These are phyloP conservation scores for Drosophila pseudotakahashii DNA, from an alignment of 2,888 invertebrate species.

Conservation along the genomic window DNA sequence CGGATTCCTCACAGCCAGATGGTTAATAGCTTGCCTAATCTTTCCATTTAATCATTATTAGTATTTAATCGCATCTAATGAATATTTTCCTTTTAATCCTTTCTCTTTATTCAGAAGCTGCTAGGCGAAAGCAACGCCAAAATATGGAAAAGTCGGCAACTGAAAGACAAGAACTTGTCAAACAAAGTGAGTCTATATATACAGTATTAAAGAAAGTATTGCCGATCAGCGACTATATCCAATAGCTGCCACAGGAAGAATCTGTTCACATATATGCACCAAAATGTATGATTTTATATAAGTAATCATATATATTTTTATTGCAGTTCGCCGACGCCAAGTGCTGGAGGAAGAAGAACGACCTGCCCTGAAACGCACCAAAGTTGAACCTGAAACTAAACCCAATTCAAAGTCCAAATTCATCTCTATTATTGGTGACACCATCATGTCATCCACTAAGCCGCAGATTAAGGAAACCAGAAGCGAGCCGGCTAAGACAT, in stretches of 20 bases:
- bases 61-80: background rate
- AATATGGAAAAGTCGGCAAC: background rate
- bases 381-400: background rate
- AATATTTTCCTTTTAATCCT: slow-evolving; percentile 4
- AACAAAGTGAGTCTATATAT: slow-evolving; percentile 10
- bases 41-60: background rate
- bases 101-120: slow-evolving; percentile 15
- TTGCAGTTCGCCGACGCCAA: slow-evolving; percentile 37
- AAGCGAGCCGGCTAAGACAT: slow-evolving; percentile 1
- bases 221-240: no score
- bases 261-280: no score
- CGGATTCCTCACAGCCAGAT: slow-evolving; percentile 53
- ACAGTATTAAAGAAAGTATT: no score
- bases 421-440: slow-evolving; percentile 30
- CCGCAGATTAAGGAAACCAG: background rate
- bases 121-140: slow-evolving; percentile 7
- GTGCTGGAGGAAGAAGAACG: slow-evolving; percentile 12
- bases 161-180: background rate
- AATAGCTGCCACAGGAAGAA: no score
- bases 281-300: no score
- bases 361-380: slow-evolving; percentile 20
- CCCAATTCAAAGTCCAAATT: background rate
- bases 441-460: slow-evolving; percentile 12
- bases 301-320: background rate
- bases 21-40: slow-evolving; percentile 65